Percentiles rank a stretch among this genome's conserved stretches.
Conservation (phyloP, 2,113 vertebrate species). For the Tragulus kanchil region DNA sequence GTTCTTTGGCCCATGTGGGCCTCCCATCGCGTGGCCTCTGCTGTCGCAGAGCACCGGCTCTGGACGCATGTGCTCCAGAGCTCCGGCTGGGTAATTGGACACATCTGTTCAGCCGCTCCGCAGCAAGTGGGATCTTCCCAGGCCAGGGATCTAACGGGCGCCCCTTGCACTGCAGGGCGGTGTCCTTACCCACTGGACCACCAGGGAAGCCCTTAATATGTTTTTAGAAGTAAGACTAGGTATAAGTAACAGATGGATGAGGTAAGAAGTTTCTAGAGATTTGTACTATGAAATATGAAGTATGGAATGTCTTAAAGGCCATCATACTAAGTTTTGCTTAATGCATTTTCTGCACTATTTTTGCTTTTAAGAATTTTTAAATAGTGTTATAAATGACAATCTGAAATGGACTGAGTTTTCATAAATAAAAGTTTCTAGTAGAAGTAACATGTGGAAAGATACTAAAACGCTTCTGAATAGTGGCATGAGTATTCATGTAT, state of each 20-base stretch:
- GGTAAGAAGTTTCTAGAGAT: background rate
- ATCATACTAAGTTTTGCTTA: background rate
- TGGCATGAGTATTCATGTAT: background rate
- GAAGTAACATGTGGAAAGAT: conserved; percentile 16
- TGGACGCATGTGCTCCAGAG: too few species aligned
- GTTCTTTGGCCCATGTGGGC: too few species aligned
- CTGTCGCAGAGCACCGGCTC: too few species aligned
- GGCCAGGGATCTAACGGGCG: too few species aligned
- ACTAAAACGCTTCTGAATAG: background rate
- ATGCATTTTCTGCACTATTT: background rate
- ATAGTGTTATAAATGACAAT: background rate
- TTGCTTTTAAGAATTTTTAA: background rate
- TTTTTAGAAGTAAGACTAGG: background rate
- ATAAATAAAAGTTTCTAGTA: background rate
- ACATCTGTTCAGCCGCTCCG: too few species aligned
- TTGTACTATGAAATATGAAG: too few species aligned
- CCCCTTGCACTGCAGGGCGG: too few species aligned
- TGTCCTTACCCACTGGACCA: too few species aligned
- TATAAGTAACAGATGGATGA: background rate
- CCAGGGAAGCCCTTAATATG: background rate
- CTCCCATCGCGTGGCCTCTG: too few species aligned
- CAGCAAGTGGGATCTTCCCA: too few species aligned
- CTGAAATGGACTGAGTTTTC: background rate
- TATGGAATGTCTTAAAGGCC: background rate
- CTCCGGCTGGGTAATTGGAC: too few species aligned